Conservation (phyloP, 2,888 invertebrate species). For the Rhagonycha lutea region DNA sequence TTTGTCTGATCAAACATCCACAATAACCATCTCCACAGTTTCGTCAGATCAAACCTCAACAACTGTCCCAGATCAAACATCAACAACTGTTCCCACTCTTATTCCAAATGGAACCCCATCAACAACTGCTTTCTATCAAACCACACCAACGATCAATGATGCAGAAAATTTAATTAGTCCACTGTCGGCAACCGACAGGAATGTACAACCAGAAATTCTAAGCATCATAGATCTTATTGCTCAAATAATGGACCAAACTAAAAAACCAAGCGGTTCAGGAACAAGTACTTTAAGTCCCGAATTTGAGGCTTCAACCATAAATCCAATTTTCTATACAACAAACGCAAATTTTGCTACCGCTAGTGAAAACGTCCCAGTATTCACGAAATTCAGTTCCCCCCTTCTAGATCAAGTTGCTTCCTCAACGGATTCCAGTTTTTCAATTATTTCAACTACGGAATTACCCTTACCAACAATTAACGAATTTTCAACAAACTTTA, state of each 20-base stretch:
- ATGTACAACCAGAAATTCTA: not conserved
- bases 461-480: not conserved
- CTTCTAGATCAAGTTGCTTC: not conserved
- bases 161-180: not conserved
- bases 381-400: not conserved
- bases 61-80: too few relatives aligned
- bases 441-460: not conserved
- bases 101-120: too few relatives aligned
- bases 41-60: too few relatives aligned
- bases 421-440: not conserved
- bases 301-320: not conserved
- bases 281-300: not conserved
- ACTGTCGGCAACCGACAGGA: not conserved
- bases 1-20: not conserved
- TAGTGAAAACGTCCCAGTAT: not conserved
- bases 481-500: not conserved
- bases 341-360: not conserved
- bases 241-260: not conserved
- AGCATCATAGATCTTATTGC: not conserved
- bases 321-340: not conserved
- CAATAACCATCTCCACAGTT: not conserved
- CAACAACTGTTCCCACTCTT: too few relatives aligned
- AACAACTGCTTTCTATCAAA: not conserved
- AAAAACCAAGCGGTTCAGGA: not conserved
- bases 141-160: not conserved